A percentile compares a stretch with the other conserved stretches of the same genome.
phyloP scores from a whole-genome alignment of 1,140 invertebrate genomes.

The Plutomurus gul region DNA sequence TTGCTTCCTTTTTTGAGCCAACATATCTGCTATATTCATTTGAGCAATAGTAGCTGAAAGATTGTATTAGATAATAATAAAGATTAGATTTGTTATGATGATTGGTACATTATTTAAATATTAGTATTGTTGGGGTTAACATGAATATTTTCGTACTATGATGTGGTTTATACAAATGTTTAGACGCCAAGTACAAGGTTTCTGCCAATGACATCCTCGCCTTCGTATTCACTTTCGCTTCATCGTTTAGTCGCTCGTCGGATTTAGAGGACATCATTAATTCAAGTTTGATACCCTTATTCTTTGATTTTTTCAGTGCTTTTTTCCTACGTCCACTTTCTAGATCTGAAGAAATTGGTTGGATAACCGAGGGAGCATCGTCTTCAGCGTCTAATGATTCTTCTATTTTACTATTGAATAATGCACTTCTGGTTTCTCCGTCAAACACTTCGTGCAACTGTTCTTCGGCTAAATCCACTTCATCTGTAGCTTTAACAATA shows the following conservation, averaged over 20 bases:
- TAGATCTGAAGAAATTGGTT: not conserved
- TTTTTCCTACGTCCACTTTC: not conserved
- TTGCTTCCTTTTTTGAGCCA: too few species aligned
- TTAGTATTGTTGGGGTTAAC: too few species aligned
- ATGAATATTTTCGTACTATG: too few species aligned
- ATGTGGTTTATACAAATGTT: not conserved
- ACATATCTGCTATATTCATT: too few species aligned
- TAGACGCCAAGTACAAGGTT: not conserved
- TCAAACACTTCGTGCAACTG: not conserved
- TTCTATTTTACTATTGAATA: too few species aligned
- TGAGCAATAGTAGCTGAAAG: too few species aligned
- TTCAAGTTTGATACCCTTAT: not conserved
- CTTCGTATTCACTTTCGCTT: too few species aligned
- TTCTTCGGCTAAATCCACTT: not conserved
- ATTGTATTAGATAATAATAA: too few species aligned
- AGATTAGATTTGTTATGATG: too few species aligned
- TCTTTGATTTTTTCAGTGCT: not conserved
- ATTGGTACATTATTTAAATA: too few species aligned
- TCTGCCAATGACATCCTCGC: not conserved
- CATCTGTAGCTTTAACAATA: not conserved
- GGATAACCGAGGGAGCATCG: not conserved
- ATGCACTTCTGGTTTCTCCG: not conserved
- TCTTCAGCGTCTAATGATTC: too few species aligned
- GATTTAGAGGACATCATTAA: not conserved
- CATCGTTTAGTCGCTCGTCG: too few species aligned